phyloP scores from a whole-genome alignment of 1,140 invertebrate species.

The Manduca sexta region DNA sequence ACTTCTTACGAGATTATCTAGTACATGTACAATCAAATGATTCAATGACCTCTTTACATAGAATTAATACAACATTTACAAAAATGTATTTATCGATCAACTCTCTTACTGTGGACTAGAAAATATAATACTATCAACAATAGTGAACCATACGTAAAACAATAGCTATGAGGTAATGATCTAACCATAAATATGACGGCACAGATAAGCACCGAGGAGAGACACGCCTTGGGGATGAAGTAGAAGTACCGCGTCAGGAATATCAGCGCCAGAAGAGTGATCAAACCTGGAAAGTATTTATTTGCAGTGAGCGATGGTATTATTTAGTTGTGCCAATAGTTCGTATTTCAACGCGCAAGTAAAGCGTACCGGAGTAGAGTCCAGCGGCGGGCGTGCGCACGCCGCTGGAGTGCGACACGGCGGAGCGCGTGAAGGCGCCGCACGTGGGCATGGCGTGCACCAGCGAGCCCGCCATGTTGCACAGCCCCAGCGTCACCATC shows the following conservation, averaged over 20 bases:
- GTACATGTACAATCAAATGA: too few relatives aligned
- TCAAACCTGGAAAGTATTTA: conserved; percentile 75
- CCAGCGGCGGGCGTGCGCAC: conserved; percentile 84
- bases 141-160: too few relatives aligned
- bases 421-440: conserved; percentile 85
- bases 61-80: too few relatives aligned
- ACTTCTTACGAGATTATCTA: too few relatives aligned
- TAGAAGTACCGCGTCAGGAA: conserved; percentile 90
- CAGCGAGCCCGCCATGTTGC: conserved; percentile 83
- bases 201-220: conserved; percentile 89
- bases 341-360: background rate
- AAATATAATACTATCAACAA: too few relatives aligned
- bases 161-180: background rate
- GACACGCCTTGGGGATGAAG: conserved; percentile 85
- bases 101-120: too few relatives aligned
- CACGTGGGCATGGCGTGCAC: conserved; percentile 85
- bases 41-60: too few relatives aligned
- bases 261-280: conserved; percentile 77
- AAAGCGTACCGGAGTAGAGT: conserved; percentile 81
- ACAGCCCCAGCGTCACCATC: conserved; percentile 82
- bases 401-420: conserved; percentile 84
- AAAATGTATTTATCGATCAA: too few relatives aligned
- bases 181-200: conserved; percentile 91
- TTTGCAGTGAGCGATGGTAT: too few relatives aligned
- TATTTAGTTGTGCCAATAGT: too few relatives aligned